phyloP scores from a whole-genome alignment of 2,113 vertebrate species.

The Phalacrocorax brasilianus region DNA sequence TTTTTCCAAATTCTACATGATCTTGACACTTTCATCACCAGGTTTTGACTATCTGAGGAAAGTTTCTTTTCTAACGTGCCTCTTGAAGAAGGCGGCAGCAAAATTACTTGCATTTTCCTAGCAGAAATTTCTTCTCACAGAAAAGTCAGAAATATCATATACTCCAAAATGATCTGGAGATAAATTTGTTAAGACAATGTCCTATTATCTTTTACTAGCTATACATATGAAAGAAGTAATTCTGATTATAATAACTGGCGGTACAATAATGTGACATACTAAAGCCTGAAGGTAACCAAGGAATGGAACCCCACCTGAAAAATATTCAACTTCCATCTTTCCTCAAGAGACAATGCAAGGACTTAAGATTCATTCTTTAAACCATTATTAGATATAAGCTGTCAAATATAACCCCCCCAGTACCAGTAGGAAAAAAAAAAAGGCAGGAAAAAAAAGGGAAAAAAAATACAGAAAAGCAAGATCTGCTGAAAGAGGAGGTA shows the following conservation, averaged over 20 bases:
- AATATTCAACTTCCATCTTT: not conserved
- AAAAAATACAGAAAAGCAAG: not conserved
- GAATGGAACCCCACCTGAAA: not conserved
- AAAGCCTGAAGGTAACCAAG: not conserved
- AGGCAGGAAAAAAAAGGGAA: fast-evolving
- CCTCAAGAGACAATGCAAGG: not conserved
- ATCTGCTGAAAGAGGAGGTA: not conserved
- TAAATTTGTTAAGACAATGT: not conserved
- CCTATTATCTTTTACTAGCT: not conserved
- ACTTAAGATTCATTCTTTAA: not conserved
- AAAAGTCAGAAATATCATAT: not conserved
- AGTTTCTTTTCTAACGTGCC: not conserved
- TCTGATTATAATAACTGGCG: not conserved
- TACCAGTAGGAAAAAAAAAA: not conserved
- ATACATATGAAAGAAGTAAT: not conserved
- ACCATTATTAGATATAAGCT: not conserved
- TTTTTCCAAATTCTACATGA: not conserved
- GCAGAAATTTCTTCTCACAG: not conserved
- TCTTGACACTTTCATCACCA: not conserved
- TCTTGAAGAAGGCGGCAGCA: not conserved
- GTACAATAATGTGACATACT: not conserved
- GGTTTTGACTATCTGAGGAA: not conserved
- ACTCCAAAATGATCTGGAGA: not conserved
- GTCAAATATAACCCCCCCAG: not conserved
- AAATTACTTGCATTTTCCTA: not conserved